A percentile compares a stretch with the other conserved stretches of the same genome.
These are phyloP conservation scores for Bradypodion ventrale DNA, from an alignment of 2,797 vertebrate species.

Conservation along the genomic window DNA sequence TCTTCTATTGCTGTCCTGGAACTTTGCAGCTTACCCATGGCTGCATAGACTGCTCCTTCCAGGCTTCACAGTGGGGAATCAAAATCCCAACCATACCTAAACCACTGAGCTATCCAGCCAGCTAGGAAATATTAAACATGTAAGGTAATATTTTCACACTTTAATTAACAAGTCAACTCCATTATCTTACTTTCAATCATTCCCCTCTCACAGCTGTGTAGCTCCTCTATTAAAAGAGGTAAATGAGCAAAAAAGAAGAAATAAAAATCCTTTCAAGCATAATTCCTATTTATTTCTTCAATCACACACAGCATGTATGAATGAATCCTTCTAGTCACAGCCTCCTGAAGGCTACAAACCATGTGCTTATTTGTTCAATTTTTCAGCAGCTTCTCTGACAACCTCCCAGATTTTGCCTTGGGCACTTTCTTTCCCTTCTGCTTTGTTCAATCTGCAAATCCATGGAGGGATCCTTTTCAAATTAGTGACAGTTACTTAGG, in stretches of 20 bases:
- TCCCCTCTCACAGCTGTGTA: neutral
- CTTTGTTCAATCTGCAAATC: constrained; percentile 6
- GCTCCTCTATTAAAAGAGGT: neutral
- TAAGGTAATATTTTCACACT: neutral
- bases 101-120: too few species aligned
- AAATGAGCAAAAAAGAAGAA: neutral
- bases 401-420: constrained; percentile 27
- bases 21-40: too few species aligned
- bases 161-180: neutral
- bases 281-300: constrained; percentile 1
- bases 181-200: neutral
- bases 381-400: constrained; percentile 33
- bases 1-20: too few species aligned
- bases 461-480: neutral
- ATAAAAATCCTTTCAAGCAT: neutral
- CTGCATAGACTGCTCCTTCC: too few species aligned
- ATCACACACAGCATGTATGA: neutral
- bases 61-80: too few species aligned
- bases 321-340: neutral
- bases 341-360: constrained; percentile 10
- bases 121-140: neutral
- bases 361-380: neutral
- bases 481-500: constrained; percentile 16
- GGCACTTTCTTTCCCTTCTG: neutral
- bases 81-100: too few species aligned